A percentile compares a stretch with the other conserved stretches of the same genome.
phyloP scores from a whole-genome alignment of 1,140 invertebrate species.

The Drosophila ogumai region DNA sequence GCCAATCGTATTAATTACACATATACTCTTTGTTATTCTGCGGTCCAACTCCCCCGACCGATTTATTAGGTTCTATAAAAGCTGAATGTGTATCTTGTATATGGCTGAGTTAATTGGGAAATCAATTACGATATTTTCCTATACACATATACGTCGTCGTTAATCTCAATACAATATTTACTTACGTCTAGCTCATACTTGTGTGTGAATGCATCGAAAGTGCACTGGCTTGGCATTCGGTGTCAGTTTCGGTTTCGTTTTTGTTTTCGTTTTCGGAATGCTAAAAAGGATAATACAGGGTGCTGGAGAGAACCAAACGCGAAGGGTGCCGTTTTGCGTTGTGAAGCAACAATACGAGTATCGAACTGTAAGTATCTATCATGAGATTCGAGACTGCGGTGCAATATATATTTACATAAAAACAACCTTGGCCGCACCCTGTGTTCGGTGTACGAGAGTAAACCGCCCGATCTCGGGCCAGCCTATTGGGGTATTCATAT shows the following conservation, averaged over 20 bases:
- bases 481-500: slow-evolving; percentile 7
- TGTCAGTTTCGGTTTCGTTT: slow-evolving; percentile 11
- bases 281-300: slow-evolving; percentile 63
- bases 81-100: slow-evolving; percentile 60
- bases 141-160: slow-evolving; percentile 35
- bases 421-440: slow-evolving; percentile 51
- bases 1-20: slow-evolving; percentile 71
- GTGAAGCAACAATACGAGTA: slow-evolving; percentile 49
- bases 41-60: slow-evolving; percentile 14
- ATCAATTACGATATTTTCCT: slow-evolving; percentile 42
- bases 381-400: slow-evolving; percentile 37
- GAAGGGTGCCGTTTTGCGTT: slow-evolving; percentile 19
- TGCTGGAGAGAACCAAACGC: slow-evolving; percentile 37
- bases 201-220: slow-evolving; percentile 39
- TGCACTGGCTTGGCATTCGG: slow-evolving; percentile 48
- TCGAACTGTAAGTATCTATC: slow-evolving; percentile 35
- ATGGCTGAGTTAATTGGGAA: slow-evolving; percentile 42
- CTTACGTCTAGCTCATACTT: slow-evolving; percentile 28
- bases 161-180: slow-evolving; percentile 48
- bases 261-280: slow-evolving; percentile 4
- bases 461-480: not conserved
- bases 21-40: slow-evolving; percentile 46
- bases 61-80: slow-evolving; percentile 69
- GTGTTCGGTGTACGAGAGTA: slow-evolving; percentile 14
- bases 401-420: slow-evolving; percentile 53